Base-by-base conservation (phyloP, 30 jellyfish, hydroid and myxozoan species). In the Cassiopea xamachana region DNA sequence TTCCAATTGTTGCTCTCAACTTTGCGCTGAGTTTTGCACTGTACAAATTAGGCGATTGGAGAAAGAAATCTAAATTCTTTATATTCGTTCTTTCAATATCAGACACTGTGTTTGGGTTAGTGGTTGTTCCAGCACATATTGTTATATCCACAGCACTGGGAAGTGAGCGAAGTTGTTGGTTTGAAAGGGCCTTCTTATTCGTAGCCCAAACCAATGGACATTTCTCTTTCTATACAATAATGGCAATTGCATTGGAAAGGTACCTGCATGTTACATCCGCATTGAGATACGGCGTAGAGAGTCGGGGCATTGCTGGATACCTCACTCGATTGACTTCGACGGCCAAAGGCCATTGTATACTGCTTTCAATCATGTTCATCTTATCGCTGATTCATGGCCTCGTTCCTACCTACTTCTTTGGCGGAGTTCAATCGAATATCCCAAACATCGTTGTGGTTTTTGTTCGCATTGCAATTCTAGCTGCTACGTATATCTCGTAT, bases 171-270 rank as follows among this genome's bases (percentile, higher is more conserved):
- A 17, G 72, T 55, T 88, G 95, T 74, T 88, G 90, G 95, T 68
- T 88, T 16, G 95, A 88, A 49, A 48, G 16, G 70, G 27, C 73
- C n/a, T n/a, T 70, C 14, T 43, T 80, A 81, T 88, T 88, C 17
- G 27, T 78, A 3, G 90, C 90, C 13, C 90, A 70, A 13, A 69
- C 90, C 69, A 88, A 88, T 62, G 95, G 89, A 6, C 95, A 88
- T 79, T 78, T 88, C 47, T 88, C 95, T 47, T 69, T 64, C 62
- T 88, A 88, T 50, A 43, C 80, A 58, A 67, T 88, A 2, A 19
- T 79, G 75, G 80, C 87, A 44, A 88, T 88, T 14, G 90, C 95
- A 7, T 7, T 64, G 14, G 90, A 88, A 61, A 44, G 90, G 68
- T 88, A 78, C 73, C 58, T 88, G 1, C 78, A 79, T 73, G 59